phyloP scores from a whole-genome alignment of 2,797 vertebrate species.

The Hemitrygon akajei region DNA sequence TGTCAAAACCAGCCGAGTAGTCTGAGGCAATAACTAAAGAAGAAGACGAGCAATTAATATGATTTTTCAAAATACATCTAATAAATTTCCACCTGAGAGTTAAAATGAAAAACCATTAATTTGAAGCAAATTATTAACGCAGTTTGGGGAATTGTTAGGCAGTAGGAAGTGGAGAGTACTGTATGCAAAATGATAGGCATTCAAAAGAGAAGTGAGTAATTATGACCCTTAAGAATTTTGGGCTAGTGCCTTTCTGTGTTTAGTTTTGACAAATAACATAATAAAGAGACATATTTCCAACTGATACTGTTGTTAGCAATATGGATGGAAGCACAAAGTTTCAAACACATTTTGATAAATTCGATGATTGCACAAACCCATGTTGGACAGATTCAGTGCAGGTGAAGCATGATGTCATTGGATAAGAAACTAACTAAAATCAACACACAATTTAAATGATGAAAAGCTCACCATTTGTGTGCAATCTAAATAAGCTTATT shows the following conservation, averaged over 20 bases:
- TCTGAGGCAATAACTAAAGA: neutral
- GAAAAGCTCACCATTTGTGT: neutral
- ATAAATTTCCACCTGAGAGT: neutral
- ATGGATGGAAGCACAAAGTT: neutral
- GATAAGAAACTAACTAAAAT: neutral
- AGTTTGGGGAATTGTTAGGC: neutral
- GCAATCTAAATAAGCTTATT: neutral
- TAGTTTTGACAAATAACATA: neutral
- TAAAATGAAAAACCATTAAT: neutral
- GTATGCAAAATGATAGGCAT: neutral
- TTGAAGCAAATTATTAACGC: neutral
- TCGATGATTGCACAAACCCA: neutral
- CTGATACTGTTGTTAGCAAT: neutral
- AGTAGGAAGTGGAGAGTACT: neutral
- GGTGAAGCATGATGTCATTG: neutral
- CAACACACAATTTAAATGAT: neutral
- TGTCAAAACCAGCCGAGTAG: neutral
- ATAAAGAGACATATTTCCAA: neutral
- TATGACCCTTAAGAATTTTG: neutral
- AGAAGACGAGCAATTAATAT: neutral
- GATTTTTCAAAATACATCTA: neutral
- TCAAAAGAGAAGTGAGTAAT: neutral
- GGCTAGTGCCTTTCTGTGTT: neutral
- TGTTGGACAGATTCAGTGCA: neutral
- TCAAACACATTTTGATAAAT: neutral